These are phyloP conservation scores for Pseudopodoces humilis DNA, from an alignment of 2,113 vertebrate genomes.

Conservation along the genomic window DNA sequence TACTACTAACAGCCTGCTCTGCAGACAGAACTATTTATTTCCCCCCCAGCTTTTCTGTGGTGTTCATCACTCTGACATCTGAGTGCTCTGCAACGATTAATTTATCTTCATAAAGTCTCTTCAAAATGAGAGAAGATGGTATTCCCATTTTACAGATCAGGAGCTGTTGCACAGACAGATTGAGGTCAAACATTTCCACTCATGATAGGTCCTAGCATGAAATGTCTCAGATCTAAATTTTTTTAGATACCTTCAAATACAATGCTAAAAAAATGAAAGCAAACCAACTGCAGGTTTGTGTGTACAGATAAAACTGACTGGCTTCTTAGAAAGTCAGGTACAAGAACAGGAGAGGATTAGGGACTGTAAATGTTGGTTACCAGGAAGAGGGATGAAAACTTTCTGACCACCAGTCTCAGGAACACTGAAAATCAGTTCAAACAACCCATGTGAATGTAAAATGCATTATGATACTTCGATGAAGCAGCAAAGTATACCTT, in stretches of 20 bases:
- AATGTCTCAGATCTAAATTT: constrained; percentile 33
- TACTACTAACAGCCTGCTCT: constrained; percentile 54
- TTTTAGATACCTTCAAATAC: neutral
- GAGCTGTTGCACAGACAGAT: constrained; percentile 54
- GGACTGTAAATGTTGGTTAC: neutral
- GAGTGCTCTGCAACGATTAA: constrained; percentile 56
- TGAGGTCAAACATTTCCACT: constrained; percentile 55
- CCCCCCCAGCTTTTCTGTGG: constrained; percentile 37
- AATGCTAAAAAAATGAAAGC: neutral
- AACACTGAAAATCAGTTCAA: neutral
- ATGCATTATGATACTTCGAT: neutral
- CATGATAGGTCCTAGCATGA: constrained; percentile 12
- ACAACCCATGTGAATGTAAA: neutral
- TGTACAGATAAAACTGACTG: neutral
- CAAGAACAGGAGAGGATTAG: neutral
- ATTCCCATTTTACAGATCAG: constrained; percentile 55
- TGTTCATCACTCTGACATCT: constrained; percentile 59
- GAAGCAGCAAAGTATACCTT: neutral
- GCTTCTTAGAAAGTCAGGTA: neutral
- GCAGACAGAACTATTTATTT: constrained; percentile 47
- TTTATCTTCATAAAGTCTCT: constrained; percentile 59
- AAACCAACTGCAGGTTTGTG: neutral
- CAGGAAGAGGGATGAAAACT: neutral
- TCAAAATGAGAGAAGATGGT: constrained; percentile 49
- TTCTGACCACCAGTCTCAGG: neutral